These are phyloP conservation scores for Limnodromus scolopaceus DNA, from an alignment of 2,797 vertebrate genomes.

Conservation along the genomic window DNA sequence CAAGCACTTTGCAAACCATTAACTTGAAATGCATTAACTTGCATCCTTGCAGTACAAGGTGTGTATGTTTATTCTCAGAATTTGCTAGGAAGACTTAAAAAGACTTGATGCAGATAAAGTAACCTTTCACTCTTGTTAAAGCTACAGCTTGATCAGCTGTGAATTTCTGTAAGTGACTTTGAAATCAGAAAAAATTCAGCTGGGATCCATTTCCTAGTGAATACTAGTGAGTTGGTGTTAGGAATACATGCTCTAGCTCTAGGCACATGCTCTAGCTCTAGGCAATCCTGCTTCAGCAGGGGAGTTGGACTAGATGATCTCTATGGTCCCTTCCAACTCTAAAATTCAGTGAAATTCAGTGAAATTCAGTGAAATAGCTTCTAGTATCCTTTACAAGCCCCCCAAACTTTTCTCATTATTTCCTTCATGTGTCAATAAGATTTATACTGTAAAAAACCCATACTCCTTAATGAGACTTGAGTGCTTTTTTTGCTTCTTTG, in stretches of 20 bases:
- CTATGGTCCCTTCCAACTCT: too few relatives aligned
- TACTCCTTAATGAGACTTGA: not conserved
- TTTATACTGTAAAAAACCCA: not conserved
- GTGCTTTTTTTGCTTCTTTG: not conserved
- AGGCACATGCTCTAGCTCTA: too few relatives aligned
- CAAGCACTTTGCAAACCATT: slow-evolving; percentile 47
- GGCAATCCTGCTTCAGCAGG: too few relatives aligned
- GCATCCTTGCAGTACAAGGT: not conserved
- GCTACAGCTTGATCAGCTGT: not conserved
- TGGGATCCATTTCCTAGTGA: not conserved
- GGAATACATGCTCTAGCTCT: too few relatives aligned
- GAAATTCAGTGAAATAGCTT: too few relatives aligned
- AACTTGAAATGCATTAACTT: slow-evolving; percentile 15
- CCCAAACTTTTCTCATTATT: not conserved
- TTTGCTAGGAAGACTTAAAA: not conserved
- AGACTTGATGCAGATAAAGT: not conserved
- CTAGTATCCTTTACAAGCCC: not conserved
- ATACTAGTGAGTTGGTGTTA: not conserved
- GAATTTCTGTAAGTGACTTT: not conserved
- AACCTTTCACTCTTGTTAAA: not conserved
- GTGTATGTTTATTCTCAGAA: not conserved
- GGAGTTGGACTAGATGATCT: too few relatives aligned
- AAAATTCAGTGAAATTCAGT: too few relatives aligned
- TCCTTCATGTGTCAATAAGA: not conserved
- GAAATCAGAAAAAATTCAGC: not conserved